Conservation (phyloP, 1,140 invertebrate species). For the Neuroterus valhalla region DNA sequence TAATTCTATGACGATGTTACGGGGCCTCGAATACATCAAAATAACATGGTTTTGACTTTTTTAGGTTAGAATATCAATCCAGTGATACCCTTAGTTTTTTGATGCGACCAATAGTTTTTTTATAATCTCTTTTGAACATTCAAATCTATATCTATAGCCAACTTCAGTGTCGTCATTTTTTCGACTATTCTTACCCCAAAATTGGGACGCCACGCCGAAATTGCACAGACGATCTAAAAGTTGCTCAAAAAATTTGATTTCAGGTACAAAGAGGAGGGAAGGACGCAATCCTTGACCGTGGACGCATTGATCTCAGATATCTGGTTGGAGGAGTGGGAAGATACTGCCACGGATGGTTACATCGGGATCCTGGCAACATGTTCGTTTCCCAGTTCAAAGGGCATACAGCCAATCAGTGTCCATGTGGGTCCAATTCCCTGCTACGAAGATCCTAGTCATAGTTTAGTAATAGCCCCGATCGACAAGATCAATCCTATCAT, state of each 20-base stretch:
- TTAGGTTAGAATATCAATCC: too few relatives aligned
- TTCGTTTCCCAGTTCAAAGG: constrained; percentile 57
- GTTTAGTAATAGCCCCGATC: constrained; percentile 57
- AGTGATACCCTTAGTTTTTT: too few relatives aligned
- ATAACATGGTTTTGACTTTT: too few relatives aligned
- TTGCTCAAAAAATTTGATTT: constrained; percentile 17
- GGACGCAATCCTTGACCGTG: constrained; percentile 59
- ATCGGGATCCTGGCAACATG: constrained; percentile 67
- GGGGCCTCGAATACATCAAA: too few relatives aligned
- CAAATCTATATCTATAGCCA: too few relatives aligned
- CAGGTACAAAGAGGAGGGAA: constrained; percentile 61
- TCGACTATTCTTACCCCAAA: too few relatives aligned
- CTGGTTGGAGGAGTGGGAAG: constrained; percentile 70
- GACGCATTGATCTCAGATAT: constrained; percentile 68
- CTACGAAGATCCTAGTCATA: constrained; percentile 70
- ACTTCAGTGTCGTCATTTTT: too few relatives aligned
- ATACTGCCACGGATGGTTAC: constrained; percentile 55
- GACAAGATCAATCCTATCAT: constrained; percentile 27
- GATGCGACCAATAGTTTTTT: too few relatives aligned
- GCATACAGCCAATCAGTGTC: constrained; percentile 52
- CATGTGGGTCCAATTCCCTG: constrained; percentile 60
- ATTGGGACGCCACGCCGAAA: too few relatives aligned
- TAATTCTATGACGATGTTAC: too few relatives aligned
- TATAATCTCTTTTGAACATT: too few relatives aligned
- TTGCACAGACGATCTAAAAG: too few relatives aligned